Percentiles rank a stretch among this genome's conserved stretches.
Conservation (phyloP, 2,797 vertebrate genomes). For the Botia kubotai region DNA sequence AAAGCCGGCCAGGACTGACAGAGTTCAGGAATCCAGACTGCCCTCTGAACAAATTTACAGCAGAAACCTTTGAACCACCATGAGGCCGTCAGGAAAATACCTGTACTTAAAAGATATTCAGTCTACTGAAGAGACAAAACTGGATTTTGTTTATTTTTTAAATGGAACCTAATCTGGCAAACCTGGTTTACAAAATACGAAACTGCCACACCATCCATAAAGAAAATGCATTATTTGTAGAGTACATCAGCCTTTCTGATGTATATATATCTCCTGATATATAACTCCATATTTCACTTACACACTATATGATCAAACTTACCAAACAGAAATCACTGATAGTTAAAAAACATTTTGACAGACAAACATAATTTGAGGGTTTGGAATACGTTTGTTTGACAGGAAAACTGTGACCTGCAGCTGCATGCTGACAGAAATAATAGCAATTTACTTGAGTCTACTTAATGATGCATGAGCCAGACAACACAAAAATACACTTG, state of each 20-base stretch:
- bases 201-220: neutral
- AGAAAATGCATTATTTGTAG: too few species aligned
- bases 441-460: slow-evolving; percentile 38
- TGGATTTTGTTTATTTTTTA: neutral
- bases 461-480: slow-evolving; percentile 26
- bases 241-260: too few species aligned
- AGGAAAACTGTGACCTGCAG: slow-evolving; percentile 3
- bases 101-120: neutral
- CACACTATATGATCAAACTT: too few species aligned
- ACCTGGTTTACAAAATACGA: neutral
- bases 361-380: neutral
- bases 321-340: too few species aligned
- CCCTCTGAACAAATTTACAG: slow-evolving; percentile 29
- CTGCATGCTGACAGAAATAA: slow-evolving; percentile 32
- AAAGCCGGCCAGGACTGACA: slow-evolving; percentile 1
- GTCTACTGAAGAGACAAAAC: neutral
- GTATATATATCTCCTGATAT: too few species aligned
- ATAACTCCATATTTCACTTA: too few species aligned
- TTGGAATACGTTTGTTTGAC: neutral
- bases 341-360: slow-evolving; percentile 25
- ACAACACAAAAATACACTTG: slow-evolving; percentile 49
- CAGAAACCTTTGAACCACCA: slow-evolving; percentile 14
- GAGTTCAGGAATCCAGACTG: slow-evolving; percentile 5
- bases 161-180: neutral
- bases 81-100: slow-evolving; percentile 5